phyloP scores from a whole-genome alignment of 2,888 invertebrate species.

The Zaprionus lineosus region DNA sequence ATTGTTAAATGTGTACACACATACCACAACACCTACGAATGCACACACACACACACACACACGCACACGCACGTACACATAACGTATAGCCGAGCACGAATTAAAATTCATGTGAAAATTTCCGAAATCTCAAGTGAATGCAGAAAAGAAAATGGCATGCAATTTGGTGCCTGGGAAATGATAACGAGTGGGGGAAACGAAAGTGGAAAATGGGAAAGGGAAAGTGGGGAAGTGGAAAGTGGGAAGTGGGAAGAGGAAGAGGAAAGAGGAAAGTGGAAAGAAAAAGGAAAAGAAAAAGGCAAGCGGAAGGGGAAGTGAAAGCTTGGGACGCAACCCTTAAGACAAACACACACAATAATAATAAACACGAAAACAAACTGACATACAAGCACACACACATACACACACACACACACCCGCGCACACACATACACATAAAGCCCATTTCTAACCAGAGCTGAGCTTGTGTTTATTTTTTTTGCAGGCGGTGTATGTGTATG shows the following conservation, averaged over 20 bases:
- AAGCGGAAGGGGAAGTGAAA: background rate
- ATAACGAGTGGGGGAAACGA: too few relatives aligned
- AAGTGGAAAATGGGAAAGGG: too few relatives aligned
- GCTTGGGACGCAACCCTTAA: constrained; percentile 8
- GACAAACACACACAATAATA: constrained; percentile 11
- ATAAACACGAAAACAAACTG: too few relatives aligned
- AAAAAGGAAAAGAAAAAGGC: too few relatives aligned
- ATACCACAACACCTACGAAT: constrained; percentile 3
- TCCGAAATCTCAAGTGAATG: constrained; percentile 46
- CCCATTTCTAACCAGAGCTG: too few relatives aligned
- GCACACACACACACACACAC: constrained; percentile 5
- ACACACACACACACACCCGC: constrained; percentile 8
- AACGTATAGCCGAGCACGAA: constrained; percentile 1
- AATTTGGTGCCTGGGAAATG: constrained; percentile 14
- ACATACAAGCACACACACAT: background rate
- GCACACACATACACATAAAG: background rate
- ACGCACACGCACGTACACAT: constrained; percentile 13
- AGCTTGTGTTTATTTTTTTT: too few relatives aligned
- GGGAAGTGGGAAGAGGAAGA: background rate
- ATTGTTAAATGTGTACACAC: too few relatives aligned
- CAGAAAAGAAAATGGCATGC: constrained; percentile 25
- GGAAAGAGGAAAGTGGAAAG: too few relatives aligned
- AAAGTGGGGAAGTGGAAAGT: too few relatives aligned
- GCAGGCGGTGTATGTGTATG: too few relatives aligned
- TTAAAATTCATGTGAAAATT: constrained; percentile 52